Evolutionary conservation across 2,113 vertebrate species (phyloP).

Genomic region (Callionymus lyra): DNA sequence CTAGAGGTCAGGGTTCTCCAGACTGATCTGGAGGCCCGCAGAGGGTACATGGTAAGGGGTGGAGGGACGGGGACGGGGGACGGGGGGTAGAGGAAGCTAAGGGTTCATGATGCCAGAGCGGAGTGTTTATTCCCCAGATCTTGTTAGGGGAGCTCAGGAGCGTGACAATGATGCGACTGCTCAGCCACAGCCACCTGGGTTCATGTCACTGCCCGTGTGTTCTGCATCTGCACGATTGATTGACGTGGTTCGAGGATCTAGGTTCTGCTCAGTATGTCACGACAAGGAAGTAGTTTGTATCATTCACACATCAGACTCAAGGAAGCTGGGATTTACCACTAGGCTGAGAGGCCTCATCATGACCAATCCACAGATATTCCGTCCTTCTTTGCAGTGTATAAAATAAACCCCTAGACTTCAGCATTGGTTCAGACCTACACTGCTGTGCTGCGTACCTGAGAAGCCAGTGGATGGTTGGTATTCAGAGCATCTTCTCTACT

Average conservation of each 20-base stretch:
- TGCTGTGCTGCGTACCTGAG: slow-evolving; percentile 15
- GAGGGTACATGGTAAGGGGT: background rate
- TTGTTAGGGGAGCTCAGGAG: slow-evolving; percentile 31
- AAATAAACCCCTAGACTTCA: too few relatives aligned
- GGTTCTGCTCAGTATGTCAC: too few relatives aligned
- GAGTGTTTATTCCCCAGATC: slow-evolving; percentile 8
- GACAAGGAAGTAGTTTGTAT: slow-evolving; percentile 23
- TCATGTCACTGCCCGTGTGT: slow-evolving; percentile 1
- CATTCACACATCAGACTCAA: slow-evolving; percentile 15
- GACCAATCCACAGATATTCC: slow-evolving; percentile 2
- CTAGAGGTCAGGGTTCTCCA: slow-evolving; percentile 34
- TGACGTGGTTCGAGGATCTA: slow-evolving; percentile 10
- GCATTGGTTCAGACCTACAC: too few relatives aligned
- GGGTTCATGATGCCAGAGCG: slow-evolving; percentile 1
- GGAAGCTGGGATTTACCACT: too few relatives aligned
- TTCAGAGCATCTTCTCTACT: slow-evolving; percentile 36
- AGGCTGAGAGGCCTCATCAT: background rate
- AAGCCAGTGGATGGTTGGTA: slow-evolving; percentile 47
- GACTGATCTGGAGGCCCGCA: slow-evolving; percentile 11
- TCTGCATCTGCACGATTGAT: slow-evolving; percentile 19
- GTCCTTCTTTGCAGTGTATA: too few relatives aligned
- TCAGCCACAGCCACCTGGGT: slow-evolving; percentile 43
- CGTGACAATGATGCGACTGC: slow-evolving; percentile 31
- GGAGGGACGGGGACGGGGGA: background rate
- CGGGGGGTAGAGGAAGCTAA: too few relatives aligned